Percentiles rank a stretch among this genome's conserved stretches.
These are phyloP conservation scores for Scrobipalpa costella DNA, from an alignment of 2,888 invertebrate genomes.

Conservation along the genomic window DNA sequence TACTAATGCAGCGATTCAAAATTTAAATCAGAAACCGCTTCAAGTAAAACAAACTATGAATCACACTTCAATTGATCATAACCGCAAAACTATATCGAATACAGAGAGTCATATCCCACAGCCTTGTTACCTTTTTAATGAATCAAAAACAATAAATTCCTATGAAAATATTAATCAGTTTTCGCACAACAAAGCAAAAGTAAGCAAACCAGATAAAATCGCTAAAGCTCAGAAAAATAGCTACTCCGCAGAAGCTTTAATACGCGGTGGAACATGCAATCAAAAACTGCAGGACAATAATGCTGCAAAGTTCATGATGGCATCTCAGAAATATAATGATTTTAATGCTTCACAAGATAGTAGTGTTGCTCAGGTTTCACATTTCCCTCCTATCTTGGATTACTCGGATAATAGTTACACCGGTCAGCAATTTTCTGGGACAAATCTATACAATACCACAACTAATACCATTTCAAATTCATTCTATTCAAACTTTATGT, in stretches of 20 bases:
- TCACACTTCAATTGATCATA: constrained; percentile 55
- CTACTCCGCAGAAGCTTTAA: constrained; percentile 72
- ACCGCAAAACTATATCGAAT: constrained; percentile 59
- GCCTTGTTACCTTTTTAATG: constrained; percentile 66
- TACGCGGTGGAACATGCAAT: constrained; percentile 65
- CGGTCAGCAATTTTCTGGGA: constrained; percentile 71
- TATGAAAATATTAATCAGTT: constrained; percentile 63
- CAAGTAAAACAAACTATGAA: constrained; percentile 57
- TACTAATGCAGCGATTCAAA: constrained; percentile 45
- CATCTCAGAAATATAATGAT: constrained; percentile 67
- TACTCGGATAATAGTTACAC: constrained; percentile 69
- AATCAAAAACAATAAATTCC: constrained; percentile 56
- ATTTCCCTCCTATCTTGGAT: constrained; percentile 72
- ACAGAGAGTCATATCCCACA: constrained; percentile 61
- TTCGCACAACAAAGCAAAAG: constrained; percentile 58
- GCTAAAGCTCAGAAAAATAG: constrained; percentile 68
- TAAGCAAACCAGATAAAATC: constrained; percentile 62
- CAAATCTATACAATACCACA: constrained; percentile 69
- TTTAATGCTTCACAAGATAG: constrained; percentile 63
- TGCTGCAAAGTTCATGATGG: constrained; percentile 58
- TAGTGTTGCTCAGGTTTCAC: constrained; percentile 73
- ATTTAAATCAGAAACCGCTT: constrained; percentile 48
- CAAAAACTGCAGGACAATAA: constrained; percentile 63
- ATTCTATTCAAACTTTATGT: constrained; percentile 75
- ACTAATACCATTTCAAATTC: constrained; percentile 74